Evolutionary conservation across 2,113 vertebrate species (phyloP).

Genomic region (Gallinago undulata): DNA sequence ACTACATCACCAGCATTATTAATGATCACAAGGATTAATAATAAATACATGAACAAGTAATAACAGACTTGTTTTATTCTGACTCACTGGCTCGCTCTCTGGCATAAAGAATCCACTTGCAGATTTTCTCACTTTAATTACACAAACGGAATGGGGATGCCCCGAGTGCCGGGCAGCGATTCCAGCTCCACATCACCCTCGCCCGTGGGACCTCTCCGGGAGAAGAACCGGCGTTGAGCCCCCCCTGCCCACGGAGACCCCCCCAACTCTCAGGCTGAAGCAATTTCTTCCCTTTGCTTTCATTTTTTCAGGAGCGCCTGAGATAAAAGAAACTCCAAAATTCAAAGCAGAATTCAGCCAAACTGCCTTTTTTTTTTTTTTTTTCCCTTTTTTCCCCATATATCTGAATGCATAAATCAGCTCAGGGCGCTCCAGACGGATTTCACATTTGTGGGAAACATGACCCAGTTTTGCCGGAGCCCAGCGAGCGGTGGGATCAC

Average conservation of each 20-base stretch:
- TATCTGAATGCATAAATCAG: background rate
- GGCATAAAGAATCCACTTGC: background rate
- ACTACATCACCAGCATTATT: background rate
- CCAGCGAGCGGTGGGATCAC: accelerated
- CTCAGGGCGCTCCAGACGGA: background rate
- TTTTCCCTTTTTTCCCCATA: background rate
- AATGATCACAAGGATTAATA: background rate
- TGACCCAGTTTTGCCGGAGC: background rate
- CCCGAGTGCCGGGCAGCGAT: background rate
- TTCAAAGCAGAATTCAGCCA: background rate
- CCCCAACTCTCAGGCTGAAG: background rate
- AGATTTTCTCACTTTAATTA: background rate
- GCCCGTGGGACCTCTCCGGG: background rate
- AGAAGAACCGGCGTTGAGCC: background rate
- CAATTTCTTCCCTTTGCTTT: background rate
- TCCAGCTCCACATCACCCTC: background rate
- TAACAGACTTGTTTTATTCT: background rate
- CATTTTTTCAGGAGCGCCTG: accelerated
- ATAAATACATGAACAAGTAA: background rate
- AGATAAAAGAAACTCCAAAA: slow-evolving; percentile 15
- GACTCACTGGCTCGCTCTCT: background rate
- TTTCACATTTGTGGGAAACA: background rate
- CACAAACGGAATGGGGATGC: accelerated
- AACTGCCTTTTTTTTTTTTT: background rate
- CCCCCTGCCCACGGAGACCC: background rate